Conservation (phyloP, 2,113 vertebrate genomes). For the Apistogramma diplotaenia region DNA sequence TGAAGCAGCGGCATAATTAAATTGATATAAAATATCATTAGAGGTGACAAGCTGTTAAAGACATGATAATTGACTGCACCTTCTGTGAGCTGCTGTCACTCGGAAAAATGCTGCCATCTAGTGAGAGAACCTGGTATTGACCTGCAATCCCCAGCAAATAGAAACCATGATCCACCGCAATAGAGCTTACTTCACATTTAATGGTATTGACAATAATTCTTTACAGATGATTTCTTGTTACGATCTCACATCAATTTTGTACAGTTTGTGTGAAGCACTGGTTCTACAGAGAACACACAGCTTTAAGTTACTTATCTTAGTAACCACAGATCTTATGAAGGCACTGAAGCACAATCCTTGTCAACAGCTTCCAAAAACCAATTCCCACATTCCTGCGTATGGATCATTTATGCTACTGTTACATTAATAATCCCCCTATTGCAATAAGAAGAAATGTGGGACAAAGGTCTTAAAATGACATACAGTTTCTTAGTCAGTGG, state of each 20-base stretch:
- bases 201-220: not conserved
- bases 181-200: constrained; percentile 22
- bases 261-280: not conserved
- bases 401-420: not conserved
- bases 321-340: constrained; percentile 10
- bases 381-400: not conserved
- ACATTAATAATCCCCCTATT: not conserved
- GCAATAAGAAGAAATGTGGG: not conserved
- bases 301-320: not conserved
- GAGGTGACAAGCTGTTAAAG: constrained; percentile 58
- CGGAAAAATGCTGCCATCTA: constrained; percentile 58
- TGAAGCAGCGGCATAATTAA: constrained; percentile 65
- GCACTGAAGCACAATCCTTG: constrained; percentile 20
- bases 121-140: constrained; percentile 10
- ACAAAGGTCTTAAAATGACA: not conserved
- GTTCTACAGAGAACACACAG: not conserved
- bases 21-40: constrained; percentile 66
- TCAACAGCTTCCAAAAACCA: not conserved
- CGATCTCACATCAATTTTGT: not conserved
- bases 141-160: not conserved
- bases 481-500: not conserved
- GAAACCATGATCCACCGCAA: not conserved
- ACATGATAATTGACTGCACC: constrained; percentile 42
- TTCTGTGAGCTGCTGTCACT: not conserved
- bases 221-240: not conserved